Percentiles rank a stretch among this genome's conserved stretches.
Evolutionary conservation across 2,888 invertebrate genomes (phyloP).

Genomic region (Operophtera brumata): DNA sequence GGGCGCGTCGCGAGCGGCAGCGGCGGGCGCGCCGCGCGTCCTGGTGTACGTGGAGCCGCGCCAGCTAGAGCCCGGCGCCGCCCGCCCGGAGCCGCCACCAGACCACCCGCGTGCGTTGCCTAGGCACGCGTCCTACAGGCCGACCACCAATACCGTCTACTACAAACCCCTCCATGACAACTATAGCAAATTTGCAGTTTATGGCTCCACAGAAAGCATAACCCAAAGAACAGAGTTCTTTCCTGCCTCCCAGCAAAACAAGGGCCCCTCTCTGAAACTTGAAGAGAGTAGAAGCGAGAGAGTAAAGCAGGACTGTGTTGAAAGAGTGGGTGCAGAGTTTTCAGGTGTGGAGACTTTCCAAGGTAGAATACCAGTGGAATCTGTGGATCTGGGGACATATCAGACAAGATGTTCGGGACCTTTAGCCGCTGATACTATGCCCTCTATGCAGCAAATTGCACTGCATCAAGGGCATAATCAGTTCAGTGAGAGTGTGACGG

Average conservation of each 20-base stretch:
- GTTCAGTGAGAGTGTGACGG: slow-evolving; percentile 61
- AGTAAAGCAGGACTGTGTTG: slow-evolving; percentile 56
- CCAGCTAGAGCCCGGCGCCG: slow-evolving; percentile 76
- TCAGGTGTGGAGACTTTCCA: slow-evolving; percentile 59
- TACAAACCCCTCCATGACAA: slow-evolving; percentile 59
- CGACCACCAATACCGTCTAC: slow-evolving; percentile 52
- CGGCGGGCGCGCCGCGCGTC: slow-evolving; percentile 75
- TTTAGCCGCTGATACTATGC: slow-evolving; percentile 58
- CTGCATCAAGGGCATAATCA: slow-evolving; percentile 59
- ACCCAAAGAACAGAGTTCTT: slow-evolving; percentile 55
- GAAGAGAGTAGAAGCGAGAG: slow-evolving; percentile 49
- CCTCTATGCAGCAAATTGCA: slow-evolving; percentile 56
- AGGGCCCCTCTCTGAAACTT: slow-evolving; percentile 53
- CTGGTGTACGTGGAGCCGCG: slow-evolving; percentile 79
- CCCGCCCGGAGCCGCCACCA: slow-evolving; percentile 55
- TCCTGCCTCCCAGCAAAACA: slow-evolving; percentile 56
- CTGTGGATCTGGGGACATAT: slow-evolving; percentile 58
- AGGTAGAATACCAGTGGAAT: slow-evolving; percentile 52
- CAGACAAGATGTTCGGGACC: slow-evolving; percentile 58
- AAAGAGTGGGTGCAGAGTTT: slow-evolving; percentile 49
- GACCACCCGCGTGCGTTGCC: slow-evolving; percentile 54
- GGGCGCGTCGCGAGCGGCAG: slow-evolving; percentile 79
- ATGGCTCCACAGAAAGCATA: slow-evolving; percentile 49
- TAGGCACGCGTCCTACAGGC: slow-evolving; percentile 47
- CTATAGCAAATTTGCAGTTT: slow-evolving; percentile 55